These are phyloP conservation scores for Hipposideros larvatus DNA, from an alignment of 2,797 vertebrate genomes.

Conservation along the genomic window DNA sequence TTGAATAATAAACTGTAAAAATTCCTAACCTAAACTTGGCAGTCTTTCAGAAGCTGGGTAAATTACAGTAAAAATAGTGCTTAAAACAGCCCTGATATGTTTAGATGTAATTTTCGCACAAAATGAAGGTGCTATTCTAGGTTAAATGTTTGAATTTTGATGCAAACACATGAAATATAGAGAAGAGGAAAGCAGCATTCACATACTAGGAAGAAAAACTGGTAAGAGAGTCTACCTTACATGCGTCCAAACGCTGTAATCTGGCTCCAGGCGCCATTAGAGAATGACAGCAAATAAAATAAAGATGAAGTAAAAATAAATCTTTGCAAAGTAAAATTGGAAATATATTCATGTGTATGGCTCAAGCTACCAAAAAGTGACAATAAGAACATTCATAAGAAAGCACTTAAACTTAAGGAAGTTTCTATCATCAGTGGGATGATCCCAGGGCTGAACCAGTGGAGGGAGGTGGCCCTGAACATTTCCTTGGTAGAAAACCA, in stretches of 20 bases:
- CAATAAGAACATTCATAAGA: background rate
- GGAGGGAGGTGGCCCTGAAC: background rate
- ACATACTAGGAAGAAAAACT: background rate
- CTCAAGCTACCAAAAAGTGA: background rate
- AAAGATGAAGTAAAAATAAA: conserved; percentile 27
- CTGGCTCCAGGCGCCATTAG: background rate
- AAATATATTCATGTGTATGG: too few relatives aligned
- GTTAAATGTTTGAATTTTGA: background rate
- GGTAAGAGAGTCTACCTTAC: background rate
- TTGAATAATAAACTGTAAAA: conserved; percentile 48
- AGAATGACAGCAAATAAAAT: background rate
- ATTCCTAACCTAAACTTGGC: background rate
- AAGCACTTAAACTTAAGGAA: background rate
- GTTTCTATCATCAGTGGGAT: background rate
- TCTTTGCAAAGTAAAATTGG: background rate
- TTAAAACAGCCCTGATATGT: background rate
- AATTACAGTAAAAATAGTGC: background rate
- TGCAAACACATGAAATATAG: background rate
- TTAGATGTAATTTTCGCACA: background rate
- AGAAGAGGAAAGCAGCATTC: background rate
- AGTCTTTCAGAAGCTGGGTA: background rate
- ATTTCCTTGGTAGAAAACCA: background rate
- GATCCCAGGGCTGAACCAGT: background rate
- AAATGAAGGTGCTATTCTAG: background rate
- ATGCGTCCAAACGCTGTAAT: background rate